A percentile compares a stretch with the other conserved stretches of the same genome.
Conservation (phyloP, 2,113 vertebrate species). For the Tamias sibiricus region DNA sequence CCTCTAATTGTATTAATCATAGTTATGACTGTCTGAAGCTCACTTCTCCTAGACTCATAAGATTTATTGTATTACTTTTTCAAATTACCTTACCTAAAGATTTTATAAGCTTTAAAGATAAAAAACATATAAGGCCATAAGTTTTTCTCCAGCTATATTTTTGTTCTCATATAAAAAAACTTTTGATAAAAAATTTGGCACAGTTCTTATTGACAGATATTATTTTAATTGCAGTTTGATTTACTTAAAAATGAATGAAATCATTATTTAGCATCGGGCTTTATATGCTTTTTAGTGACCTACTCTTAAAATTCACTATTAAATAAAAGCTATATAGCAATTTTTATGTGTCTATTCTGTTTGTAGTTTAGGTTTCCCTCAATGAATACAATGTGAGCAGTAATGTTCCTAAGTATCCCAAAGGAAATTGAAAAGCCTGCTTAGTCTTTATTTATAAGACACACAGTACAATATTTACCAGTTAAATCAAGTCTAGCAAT, state of each 20-base stretch:
- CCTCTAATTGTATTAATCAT: not conserved
- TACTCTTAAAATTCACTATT: not conserved
- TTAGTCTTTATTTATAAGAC: not conserved
- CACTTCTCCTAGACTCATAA: not conserved
- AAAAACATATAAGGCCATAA: not conserved
- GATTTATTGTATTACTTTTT: not conserved
- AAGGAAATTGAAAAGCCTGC: not conserved
- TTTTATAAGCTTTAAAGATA: conserved; percentile 23
- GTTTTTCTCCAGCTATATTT: not conserved
- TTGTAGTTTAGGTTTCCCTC: not conserved
- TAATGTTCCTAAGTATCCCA: not conserved
- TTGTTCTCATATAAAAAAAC: not conserved
- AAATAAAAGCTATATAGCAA: not conserved
- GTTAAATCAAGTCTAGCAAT: not conserved
- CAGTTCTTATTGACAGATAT: not conserved
- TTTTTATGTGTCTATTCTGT: not conserved
- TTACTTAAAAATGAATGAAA: conserved; percentile 28
- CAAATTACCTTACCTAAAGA: not conserved
- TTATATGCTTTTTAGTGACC: not conserved
- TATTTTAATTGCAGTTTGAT: not conserved
- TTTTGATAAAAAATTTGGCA: not conserved
- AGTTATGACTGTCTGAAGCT: not conserved
- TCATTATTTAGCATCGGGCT: not conserved
- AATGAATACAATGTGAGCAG: not conserved
- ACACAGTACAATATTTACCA: not conserved